Evolutionary conservation across 2,888 invertebrate species (phyloP), one percentile per base, ranked within the genome.

Genomic region (Lobophora halterata): DNA sequence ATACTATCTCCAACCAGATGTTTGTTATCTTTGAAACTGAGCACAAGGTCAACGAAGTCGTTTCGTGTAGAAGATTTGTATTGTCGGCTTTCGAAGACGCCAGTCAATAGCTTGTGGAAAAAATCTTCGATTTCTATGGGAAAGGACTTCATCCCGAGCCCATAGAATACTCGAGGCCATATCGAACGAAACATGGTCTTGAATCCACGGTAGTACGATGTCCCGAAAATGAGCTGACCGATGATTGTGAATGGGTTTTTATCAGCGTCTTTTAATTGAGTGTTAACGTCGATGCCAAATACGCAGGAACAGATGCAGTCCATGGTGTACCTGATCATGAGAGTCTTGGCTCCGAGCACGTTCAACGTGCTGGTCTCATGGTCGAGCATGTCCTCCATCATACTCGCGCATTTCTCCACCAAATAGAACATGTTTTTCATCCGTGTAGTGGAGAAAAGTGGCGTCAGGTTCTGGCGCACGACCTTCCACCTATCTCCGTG

Each of bases 381-480:
- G 7, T 66, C 63, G 0, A 81, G 49, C 30, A 73, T 40, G 0
- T 46, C 52, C 21, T 80, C 77, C 1, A 77, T 65, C 0, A 45
- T 47, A 4, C 48, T 29, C 0, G 64, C 37, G 29, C 73, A 71
- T 3, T 66, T 61, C 28, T 65, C 59, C 3, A 81, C 67, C 5
- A 80, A 45, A 38, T 69, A 53, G 29, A 81, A 83, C 82, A 82
- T 83, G 7, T 64, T 75, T 41, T 69, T 80, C 65, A 81, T 76
- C 48, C 80, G 81, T 0, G 70, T 53, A 0, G 75, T 65, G 0
- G 82, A 67, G 47, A 81, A 85, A 0, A 81, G 31, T 0, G 76
- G 76, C 0, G 74, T 74, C 5, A 76, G 37, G 32, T 79, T 77
- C 46, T 80, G 81, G 0, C 83, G 55, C 1, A 71, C 18, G 0